Evolutionary conservation across 2,797 vertebrate species (phyloP).

Genomic region (Parauchenoglanis ngamensis): DNA sequence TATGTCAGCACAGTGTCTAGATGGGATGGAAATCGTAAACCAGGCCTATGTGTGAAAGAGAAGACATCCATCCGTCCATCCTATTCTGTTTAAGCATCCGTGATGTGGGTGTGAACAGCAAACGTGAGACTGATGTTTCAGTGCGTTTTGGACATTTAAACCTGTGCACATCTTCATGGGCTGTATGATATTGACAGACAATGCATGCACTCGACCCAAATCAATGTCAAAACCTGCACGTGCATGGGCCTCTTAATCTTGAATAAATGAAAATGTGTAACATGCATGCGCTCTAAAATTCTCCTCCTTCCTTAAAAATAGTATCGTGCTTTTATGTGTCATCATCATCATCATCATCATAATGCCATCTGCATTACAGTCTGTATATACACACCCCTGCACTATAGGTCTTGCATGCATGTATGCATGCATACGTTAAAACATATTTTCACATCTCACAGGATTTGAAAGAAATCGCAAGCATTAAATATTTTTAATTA

Average conservation of each 20-base stretch:
- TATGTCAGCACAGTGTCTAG: not conserved
- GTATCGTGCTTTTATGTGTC: not conserved
- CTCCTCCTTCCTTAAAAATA: not conserved
- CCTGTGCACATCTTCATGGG: not conserved
- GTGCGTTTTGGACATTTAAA: not conserved
- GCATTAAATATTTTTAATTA: not conserved
- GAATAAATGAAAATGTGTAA: not conserved
- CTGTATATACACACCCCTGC: no score
- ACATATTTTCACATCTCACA: not conserved
- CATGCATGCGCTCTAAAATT: not conserved
- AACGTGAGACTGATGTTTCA: constrained; percentile 22
- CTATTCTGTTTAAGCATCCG: constrained; percentile 21
- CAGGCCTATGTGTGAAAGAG: not conserved
- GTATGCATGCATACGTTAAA: not conserved
- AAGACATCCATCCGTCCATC: not conserved
- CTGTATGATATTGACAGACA: not conserved
- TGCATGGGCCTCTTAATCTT: not conserved
- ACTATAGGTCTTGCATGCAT: constrained; percentile 8
- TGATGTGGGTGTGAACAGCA: constrained; percentile 40
- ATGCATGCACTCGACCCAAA: constrained; percentile 2
- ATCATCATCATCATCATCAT: not conserved
- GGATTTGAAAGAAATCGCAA: not conserved
- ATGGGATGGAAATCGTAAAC: not conserved
- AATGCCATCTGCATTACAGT: not conserved
- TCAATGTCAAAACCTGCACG: not conserved